Evolutionary conservation across 2,113 vertebrate genomes (phyloP).

Genomic region (Saguinus imperator): DNA sequence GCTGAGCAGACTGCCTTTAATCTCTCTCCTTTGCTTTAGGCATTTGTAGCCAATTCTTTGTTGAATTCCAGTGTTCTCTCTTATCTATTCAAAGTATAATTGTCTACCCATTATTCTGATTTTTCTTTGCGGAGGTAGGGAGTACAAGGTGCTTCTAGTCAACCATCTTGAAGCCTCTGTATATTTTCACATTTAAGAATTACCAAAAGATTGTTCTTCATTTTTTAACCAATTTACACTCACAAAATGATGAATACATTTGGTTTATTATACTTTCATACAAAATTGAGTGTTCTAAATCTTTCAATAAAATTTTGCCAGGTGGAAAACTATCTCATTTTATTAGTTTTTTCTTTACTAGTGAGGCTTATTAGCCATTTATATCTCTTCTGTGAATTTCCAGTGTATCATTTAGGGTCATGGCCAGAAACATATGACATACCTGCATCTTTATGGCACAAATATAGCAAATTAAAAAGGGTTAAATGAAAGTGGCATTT

Average conservation of each 20-base stretch:
- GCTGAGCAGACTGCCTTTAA: background rate
- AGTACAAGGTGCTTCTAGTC: background rate
- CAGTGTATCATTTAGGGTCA: background rate
- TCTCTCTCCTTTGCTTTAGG: background rate
- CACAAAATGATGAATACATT: background rate
- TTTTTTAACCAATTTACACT: background rate
- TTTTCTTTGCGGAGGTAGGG: background rate
- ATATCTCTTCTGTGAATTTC: background rate
- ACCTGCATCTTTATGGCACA: too few relatives aligned
- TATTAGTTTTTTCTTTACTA: background rate
- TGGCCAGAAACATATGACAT: background rate
- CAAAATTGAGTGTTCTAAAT: background rate
- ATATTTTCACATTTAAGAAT: slow-evolving; percentile 35
- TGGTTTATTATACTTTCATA: background rate
- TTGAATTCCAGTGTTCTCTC: background rate
- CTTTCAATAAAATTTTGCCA: background rate
- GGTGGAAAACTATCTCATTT: background rate
- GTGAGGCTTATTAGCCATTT: background rate
- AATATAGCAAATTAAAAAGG: background rate
- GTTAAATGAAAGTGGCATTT: background rate
- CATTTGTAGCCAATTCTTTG: background rate
- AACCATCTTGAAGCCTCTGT: background rate
- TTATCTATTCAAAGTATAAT: background rate
- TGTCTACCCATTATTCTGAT: background rate
- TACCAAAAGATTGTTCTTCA: background rate